Evolutionary conservation across 2,113 vertebrate genomes (phyloP), one percentile per base, ranked within the genome.

Genomic region (Macquaria ambigua): DNA sequence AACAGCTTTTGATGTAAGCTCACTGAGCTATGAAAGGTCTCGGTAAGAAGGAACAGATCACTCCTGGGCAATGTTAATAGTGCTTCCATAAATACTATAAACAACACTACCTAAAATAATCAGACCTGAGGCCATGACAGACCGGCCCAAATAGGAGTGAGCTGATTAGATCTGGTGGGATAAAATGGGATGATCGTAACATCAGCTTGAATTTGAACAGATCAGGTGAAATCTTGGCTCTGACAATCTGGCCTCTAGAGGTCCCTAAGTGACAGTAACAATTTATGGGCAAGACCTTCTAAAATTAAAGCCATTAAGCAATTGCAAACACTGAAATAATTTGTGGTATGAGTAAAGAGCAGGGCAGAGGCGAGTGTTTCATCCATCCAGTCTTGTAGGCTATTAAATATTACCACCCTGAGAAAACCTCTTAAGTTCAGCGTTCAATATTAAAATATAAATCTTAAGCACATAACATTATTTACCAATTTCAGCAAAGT

Each of bases 1-100:
- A 83, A 92, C 72, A 82, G 86, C 74, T 82, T 84, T 48, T 31
- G 70, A 80, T 87, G 68, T 37, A 53, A 74, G 77, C 83, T 86
- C 74, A 75, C 76, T 86, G 85, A 88, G 74, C 86, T 87, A 79
- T 82, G 75, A 90, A 86, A 88, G 70, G 74, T 86, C 77, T 77
- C 70, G 20, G 69, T 59, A 58, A 63, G 53, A 76, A 53, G 61
- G 62, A 86, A 34, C 39, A 62, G 61, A 66, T 81, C 77, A 69
- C 83, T 80, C 55, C 50, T 25, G 74, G 75, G 76, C 39, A 77
- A 69, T 14, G 59, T 80, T 18, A 79, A 59, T 3, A 73, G 70
- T 8, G 41, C 31, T 46, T 53, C 50, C 50, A 81, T 78, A 86
- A 87, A 81, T 58, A 79, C 50, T 53, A 52, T 37, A 79, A 84